Evolutionary conservation across 2,888 invertebrate species (phyloP), one percentile per base, ranked within the genome.

Genomic region (Eubasilissa splendida): DNA sequence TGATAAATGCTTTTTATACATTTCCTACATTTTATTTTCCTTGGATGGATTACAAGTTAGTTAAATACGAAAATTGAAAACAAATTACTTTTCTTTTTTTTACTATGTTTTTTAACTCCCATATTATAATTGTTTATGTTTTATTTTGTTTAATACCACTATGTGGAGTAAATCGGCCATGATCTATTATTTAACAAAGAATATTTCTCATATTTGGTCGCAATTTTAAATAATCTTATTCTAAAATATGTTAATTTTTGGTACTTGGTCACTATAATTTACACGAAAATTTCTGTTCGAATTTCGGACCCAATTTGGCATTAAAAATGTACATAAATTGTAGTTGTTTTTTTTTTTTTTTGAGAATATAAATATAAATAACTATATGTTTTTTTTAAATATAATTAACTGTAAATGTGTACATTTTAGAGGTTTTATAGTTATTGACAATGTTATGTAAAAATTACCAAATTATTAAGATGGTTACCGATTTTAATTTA

Each of bases 381-480:
- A 77, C 66, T 80, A 76, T 80, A 76, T 74, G 80, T 80, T 80
- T 80, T 80, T 79, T 79, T 68, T 76, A 73, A 77, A 71, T 80
- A 76, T 77, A 77, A 73, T 70, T 71, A 76, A 63, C 56, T 77
- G 80, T 80, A 80, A 14, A 80, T 80, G 65, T 60, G 56, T 70
- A 71, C 42, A 70, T 71, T 74, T 52, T 83, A 81, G 80, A 80
- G 76, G 83, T 82, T 83, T 83, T 83, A 83, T 83, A 83, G 82
- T 75, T 82, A 83, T 80, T 76, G 60, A 80, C 59, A 79, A 65
- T 81, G 77, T 76, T 83, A 82, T 82, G 81, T 83, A 80, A 83
- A 81, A 82, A 80, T 77, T 83, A 83, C 83, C 83, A 83, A 83
- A 83, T 83, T 83, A 80, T 81, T 80, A 81, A 82, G 73, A 83